Evolutionary conservation across 2,113 vertebrate species (phyloP), one percentile per base, ranked within the genome.

Genomic region (Panthera tigris): DNA sequence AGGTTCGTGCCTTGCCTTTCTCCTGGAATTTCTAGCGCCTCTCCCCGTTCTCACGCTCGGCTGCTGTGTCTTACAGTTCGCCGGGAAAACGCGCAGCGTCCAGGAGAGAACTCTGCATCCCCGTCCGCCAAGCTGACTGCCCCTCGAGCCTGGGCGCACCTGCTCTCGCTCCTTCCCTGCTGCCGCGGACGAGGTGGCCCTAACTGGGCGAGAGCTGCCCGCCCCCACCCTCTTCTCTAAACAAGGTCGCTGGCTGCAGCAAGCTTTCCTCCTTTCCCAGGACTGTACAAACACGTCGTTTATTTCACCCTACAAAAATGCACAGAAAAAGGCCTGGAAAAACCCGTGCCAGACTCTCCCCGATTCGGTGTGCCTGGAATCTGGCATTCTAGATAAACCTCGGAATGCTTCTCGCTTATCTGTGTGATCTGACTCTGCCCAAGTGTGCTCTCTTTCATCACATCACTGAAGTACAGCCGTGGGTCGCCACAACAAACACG

Each of bases 61-160:
- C 65, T 63, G 88, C 79, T 10, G 27, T 6, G 36, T 5, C 52
- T 87, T 13, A 23, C 61, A 9, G 5, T 7, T 48, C 41, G 29
- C n/a, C 8, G 48, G 96, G 33, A 65, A 80, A 48, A 81, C 66
- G 61, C 82, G 25, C 50, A 1, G 48, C 33, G 7, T 18, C 65
- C 33, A 10, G 6, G 4, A 25, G 29, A 33, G 36, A 25, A 8
- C 57, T 15, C 50, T 1, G 7, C 5, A 2, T 0, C 25, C 36
- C n/a, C 0, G 0, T 5, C 7, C 55, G 15, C 68, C 31, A 29
- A 10, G 31, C 16, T 0, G 25, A 33, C 29, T 29, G 9, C 0
- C 57, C 69, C n/a, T 45, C 3, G 25, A 7, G 9, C 2, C 66
- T 15, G 45, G 48, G 57, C 33, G 50, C 82, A 3, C 0, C 7